Conservation (phyloP, 2,797 vertebrate species). For the Ataeniobius toweri region DNA sequence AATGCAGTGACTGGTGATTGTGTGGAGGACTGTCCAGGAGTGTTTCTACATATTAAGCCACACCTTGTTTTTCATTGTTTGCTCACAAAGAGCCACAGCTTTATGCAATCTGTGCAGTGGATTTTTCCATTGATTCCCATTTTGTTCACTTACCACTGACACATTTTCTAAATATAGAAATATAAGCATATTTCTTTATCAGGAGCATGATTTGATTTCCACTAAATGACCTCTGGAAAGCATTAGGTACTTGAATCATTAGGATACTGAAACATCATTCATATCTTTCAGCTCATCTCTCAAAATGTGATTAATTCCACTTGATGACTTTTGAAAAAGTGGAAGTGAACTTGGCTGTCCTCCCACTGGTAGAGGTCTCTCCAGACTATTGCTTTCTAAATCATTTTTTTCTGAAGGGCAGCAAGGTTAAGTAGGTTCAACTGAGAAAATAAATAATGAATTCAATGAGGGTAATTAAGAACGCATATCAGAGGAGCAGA, state of each 20-base stretch:
- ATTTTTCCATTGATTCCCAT: too few species aligned
- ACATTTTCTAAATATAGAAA: neutral
- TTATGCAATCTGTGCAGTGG: too few species aligned
- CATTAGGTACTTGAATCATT: conserved; percentile 14
- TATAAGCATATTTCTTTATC: neutral
- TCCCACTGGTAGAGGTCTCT: conserved; percentile 51
- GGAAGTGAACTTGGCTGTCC: conserved; percentile 56
- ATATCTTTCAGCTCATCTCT: conserved; percentile 12
- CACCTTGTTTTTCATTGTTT: neutral
- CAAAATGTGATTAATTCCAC: conserved; percentile 47
- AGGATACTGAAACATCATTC: conserved; percentile 6
- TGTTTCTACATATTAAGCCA: neutral
- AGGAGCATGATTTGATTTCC: neutral
- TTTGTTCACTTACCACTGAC: too few species aligned
- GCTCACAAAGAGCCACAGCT: too few species aligned
- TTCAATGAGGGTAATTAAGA: conserved; percentile 78
- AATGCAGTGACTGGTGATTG: too few species aligned
- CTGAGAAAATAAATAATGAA: conserved; percentile 79
- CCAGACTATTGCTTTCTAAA: conserved; percentile 60
- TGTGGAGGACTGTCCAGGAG: too few species aligned
- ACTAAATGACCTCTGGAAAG: conserved; percentile 1
- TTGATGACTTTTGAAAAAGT: conserved; percentile 59
- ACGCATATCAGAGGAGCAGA: conserved; percentile 65
- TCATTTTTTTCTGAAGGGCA: conserved; percentile 63
- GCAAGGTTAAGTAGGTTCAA: conserved; percentile 76